These are phyloP conservation scores for Phoebastria nigripes DNA, from an alignment of 2,797 vertebrate genomes.

Conservation along the genomic window DNA sequence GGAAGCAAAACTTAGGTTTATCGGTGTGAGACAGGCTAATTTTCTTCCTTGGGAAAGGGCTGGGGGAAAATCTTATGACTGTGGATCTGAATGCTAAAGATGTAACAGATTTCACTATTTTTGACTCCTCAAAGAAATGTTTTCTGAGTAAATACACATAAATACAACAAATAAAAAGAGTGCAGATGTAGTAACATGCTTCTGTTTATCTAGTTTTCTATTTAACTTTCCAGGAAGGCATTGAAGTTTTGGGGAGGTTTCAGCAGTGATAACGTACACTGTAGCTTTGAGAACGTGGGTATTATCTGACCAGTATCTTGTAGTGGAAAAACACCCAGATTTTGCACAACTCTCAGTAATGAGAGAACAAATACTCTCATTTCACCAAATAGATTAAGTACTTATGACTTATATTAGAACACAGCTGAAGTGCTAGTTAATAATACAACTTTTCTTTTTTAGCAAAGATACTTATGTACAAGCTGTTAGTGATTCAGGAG, in stretches of 20 bases:
- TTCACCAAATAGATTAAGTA: neutral
- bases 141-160: neutral
- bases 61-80: neutral
- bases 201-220: neutral
- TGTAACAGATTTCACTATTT: neutral
- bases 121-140: neutral
- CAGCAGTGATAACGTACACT: neutral
- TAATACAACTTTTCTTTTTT: neutral
- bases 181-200: neutral
- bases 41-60: neutral
- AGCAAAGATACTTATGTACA: neutral
- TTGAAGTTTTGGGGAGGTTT: neutral
- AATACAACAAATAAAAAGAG: neutral
- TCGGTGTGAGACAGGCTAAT: neutral
- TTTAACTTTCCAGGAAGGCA: neutral
- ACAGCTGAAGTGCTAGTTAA: neutral
- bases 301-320: neutral
- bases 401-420: accelerated
- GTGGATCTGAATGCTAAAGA: neutral
- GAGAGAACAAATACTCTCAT: neutral
- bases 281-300: neutral
- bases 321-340: neutral
- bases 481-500: neutral
- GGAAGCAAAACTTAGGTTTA: neutral
- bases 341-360: neutral